A percentile compares a stretch with the other conserved stretches of the same genome.
Evolutionary conservation across 2,113 vertebrate species (phyloP).

Genomic region (Muntiacus muntjak): DNA sequence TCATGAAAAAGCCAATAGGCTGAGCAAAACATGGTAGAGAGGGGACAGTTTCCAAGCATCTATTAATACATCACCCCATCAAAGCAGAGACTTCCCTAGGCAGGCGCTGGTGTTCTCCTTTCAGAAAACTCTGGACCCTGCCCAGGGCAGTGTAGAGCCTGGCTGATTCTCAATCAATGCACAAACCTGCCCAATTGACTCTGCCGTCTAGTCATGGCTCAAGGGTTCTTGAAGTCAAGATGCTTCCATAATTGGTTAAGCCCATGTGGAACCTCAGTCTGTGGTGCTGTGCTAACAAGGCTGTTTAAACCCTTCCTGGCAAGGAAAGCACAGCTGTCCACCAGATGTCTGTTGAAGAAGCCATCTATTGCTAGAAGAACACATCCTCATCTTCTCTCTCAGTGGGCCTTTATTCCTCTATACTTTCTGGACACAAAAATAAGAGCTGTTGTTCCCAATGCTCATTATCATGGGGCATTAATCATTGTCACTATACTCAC

Average conservation of each 20-base stretch:
- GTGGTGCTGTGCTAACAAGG: constrained; percentile 18
- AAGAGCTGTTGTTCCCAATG: neutral
- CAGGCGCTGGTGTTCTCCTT: neutral
- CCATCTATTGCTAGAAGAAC: neutral
- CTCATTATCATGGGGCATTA: neutral
- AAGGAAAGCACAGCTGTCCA: neutral
- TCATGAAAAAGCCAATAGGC: neutral
- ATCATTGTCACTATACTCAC: neutral
- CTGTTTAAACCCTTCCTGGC: neutral
- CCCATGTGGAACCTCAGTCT: neutral
- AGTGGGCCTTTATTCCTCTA: neutral
- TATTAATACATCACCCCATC: neutral
- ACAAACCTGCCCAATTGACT: neutral
- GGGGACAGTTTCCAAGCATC: neutral
- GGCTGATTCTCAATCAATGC: neutral
- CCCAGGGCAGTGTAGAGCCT: neutral
- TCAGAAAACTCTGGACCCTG: neutral
- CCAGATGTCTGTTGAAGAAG: neutral
- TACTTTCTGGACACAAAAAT: neutral
- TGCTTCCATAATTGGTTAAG: neutral
- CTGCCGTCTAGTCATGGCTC: neutral
- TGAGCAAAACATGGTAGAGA: neutral
- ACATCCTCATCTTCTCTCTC: neutral
- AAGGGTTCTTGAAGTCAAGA: constrained; percentile 8
- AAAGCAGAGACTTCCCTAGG: neutral